phyloP scores from a whole-genome alignment of 2,888 invertebrate species.

The Phyto melanocephala region DNA sequence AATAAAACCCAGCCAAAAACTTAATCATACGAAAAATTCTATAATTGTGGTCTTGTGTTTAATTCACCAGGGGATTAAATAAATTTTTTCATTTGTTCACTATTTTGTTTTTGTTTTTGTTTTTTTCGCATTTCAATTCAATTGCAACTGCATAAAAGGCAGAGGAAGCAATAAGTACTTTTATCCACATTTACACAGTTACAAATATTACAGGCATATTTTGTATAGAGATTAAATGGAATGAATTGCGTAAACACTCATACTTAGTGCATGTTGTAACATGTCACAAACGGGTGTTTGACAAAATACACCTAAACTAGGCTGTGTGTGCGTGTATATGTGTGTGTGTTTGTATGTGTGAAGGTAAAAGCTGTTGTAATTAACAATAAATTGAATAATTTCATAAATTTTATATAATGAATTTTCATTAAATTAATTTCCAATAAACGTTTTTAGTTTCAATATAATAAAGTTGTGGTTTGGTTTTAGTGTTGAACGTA shows the following conservation, averaged over 20 bases:
- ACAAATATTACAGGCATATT: conserved; percentile 36
- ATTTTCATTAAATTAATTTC: conserved; percentile 54
- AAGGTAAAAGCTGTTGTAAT: conserved; percentile 35
- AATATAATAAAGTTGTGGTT: neutral
- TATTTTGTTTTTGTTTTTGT: no score
- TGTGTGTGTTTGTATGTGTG: neutral
- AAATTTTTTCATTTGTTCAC: conserved; percentile 18
- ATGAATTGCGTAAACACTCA: conserved; percentile 35
- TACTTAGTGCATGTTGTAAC: conserved; percentile 10
- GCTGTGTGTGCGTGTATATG: neutral
- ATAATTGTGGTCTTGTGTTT: conserved; percentile 57
- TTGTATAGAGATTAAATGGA: conserved; percentile 45
- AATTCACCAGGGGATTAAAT: conserved; percentile 48
- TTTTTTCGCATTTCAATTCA: neutral
- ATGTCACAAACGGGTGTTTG: neutral
- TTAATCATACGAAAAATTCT: conserved; percentile 58
- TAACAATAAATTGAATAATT: conserved; percentile 56
- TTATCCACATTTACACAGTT: conserved; percentile 35
- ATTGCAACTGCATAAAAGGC: conserved; percentile 1
- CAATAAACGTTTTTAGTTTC: conserved; percentile 23
- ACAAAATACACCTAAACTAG: neutral
- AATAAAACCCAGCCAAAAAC: conserved; percentile 44
- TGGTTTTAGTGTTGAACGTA: neutral
- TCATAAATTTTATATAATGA: conserved; percentile 47
- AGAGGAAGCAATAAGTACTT: neutral